A percentile compares a stretch with the other conserved stretches of the same genome.
phyloP scores from a whole-genome alignment of 92 coral and sea anemone species.

The Phenganax stokvisi region DNA sequence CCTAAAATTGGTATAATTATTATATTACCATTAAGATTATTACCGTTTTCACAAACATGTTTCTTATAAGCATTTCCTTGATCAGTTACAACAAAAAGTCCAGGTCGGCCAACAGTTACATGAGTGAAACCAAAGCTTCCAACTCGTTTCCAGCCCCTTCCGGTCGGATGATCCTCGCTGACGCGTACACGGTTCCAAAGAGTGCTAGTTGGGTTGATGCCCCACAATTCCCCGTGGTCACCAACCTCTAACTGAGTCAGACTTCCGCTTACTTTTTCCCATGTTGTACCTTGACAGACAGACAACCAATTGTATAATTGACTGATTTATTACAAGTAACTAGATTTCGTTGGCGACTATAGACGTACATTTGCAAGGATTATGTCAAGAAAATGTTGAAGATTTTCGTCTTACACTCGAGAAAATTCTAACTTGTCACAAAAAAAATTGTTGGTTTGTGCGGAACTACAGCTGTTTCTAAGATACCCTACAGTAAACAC shows the following conservation, averaged over 20 bases:
- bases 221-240: slow-evolving; percentile 37
- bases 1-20: too few species aligned
- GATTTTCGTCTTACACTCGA: too few species aligned
- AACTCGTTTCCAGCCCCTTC: slow-evolving; percentile 41
- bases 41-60: slow-evolving; percentile 35
- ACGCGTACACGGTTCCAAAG: slow-evolving; percentile 33
- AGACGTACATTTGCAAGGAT: too few species aligned
- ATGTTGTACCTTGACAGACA: not conserved
- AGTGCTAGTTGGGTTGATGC: slow-evolving; percentile 17
- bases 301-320: too few species aligned
- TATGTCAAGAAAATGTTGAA: too few species aligned
- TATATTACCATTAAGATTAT: not conserved
- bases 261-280: slow-evolving; percentile 25
- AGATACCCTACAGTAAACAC: too few species aligned
- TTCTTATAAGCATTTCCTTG: slow-evolving; percentile 38
- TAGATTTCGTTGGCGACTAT: too few species aligned
- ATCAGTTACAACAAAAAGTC: slow-evolving; percentile 34
- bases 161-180: slow-evolving; percentile 38
- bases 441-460: too few species aligned
- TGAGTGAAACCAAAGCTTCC: slow-evolving; percentile 34
- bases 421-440: too few species aligned
- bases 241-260: slow-evolving; percentile 30
- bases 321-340: too few species aligned
- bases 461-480: too few species aligned
- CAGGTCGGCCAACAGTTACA: slow-evolving; percentile 34